Percentiles rank a stretch among this genome's conserved stretches.
phyloP scores from a whole-genome alignment of 2,888 invertebrate genomes.

The Parnassius mnemosyne region DNA sequence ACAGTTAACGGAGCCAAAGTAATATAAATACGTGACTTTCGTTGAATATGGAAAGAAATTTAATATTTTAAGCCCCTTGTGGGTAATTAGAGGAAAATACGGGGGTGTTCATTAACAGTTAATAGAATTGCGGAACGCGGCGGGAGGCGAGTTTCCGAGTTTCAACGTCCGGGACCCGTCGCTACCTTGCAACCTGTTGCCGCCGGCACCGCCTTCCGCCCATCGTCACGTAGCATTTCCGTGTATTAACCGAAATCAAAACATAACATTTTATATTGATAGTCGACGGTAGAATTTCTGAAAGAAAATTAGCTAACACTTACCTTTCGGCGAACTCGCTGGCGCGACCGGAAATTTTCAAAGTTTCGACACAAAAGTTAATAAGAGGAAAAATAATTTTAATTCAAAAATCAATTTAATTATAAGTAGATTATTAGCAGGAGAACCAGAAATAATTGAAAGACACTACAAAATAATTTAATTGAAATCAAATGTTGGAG shows the following conservation, averaged over 20 bases:
- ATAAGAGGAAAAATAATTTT: conserved; percentile 50
- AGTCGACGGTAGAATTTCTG: conserved; percentile 20
- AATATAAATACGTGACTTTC: conserved; percentile 20
- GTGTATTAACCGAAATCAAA: conserved; percentile 21
- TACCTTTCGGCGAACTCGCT: conserved; percentile 34
- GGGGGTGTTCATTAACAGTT: conserved; percentile 66
- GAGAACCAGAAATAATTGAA: conserved; percentile 50
- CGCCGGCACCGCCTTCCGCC: conserved; percentile 78
- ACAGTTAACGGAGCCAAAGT: conserved; percentile 32
- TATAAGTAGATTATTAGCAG: conserved; percentile 32
- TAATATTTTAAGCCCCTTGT: conserved; percentile 56
- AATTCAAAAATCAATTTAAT: conserved; percentile 36
- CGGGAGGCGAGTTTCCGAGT: conserved; percentile 46
- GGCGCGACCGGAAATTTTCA: conserved; percentile 22
- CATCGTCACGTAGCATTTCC: conserved; percentile 48
- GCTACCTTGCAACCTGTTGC: conserved; percentile 70
- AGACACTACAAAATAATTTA: conserved; percentile 58
- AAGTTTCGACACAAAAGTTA: conserved; percentile 56
- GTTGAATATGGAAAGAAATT: conserved; percentile 43
- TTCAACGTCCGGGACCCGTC: conserved; percentile 47
- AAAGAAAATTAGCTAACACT: conserved; percentile 35
- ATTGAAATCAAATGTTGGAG: conserved; percentile 42
- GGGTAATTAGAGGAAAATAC: conserved; percentile 60
- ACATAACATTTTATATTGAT: conserved; percentile 7
- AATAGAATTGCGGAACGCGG: conserved; percentile 60